Conservation (phyloP, 2,797 vertebrate species). For the Hozukius guyotensis region DNA sequence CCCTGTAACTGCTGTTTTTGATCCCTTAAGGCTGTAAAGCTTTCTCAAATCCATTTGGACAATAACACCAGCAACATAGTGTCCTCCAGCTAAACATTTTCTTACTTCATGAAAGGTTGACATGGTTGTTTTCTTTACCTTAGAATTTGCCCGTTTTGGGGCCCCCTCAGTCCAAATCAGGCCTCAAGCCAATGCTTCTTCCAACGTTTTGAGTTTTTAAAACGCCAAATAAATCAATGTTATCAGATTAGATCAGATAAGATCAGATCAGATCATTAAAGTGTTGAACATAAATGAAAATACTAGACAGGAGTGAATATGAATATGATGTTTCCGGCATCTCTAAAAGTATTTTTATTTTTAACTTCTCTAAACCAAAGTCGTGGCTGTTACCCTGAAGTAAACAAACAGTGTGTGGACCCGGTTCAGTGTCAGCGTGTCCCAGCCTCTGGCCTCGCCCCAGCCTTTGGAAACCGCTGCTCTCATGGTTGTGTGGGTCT, state of each 20-base stretch:
- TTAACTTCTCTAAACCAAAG: not conserved
- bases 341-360: not conserved
- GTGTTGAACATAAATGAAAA: not conserved
- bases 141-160: too few relatives aligned
- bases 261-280: not conserved
- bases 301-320: not conserved
- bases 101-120: not conserved
- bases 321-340: not conserved
- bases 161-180: not conserved
- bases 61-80: not conserved
- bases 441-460: constrained; percentile 51
- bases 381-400: not conserved
- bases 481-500: constrained; percentile 66
- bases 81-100: not conserved
- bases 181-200: not conserved
- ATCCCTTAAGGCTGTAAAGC: too few relatives aligned
- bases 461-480: constrained; percentile 59
- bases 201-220: not conserved
- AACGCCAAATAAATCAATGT: not conserved
- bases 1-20: too few relatives aligned
- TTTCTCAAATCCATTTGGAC: too few relatives aligned
- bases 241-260: not conserved
- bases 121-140: too few relatives aligned
- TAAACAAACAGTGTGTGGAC: constrained; percentile 19
- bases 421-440: constrained; percentile 10